phyloP scores from a whole-genome alignment of 1,140 invertebrate species.

The Atopsyche davidsoni region DNA sequence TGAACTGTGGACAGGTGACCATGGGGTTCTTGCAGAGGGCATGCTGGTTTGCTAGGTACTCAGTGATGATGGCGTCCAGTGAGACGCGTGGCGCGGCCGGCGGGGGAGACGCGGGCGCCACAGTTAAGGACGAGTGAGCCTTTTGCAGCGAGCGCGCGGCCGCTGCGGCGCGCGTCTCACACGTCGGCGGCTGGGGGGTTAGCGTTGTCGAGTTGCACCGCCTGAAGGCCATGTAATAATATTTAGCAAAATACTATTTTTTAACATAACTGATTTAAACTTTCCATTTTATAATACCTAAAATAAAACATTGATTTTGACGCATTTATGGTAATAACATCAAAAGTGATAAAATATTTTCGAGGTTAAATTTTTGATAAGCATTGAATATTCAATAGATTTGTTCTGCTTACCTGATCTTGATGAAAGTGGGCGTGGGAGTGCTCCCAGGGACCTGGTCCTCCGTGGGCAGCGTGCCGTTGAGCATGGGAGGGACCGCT shows the following conservation, averaged over 20 bases:
- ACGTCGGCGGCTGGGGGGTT: slow-evolving; percentile 4
- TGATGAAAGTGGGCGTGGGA: not conserved
- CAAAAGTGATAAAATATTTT: no score
- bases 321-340: no score
- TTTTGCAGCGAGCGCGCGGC: slow-evolving; percentile 60
- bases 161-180: slow-evolving; percentile 27
- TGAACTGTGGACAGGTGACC: slow-evolving; percentile 86
- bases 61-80: slow-evolving; percentile 88
- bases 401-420: slow-evolving; percentile 13
- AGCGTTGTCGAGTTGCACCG: slow-evolving; percentile 8
- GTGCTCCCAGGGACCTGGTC: not conserved
- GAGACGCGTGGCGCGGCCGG: slow-evolving; percentile 54
- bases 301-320: no score
- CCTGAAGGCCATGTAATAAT: no score
- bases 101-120: slow-evolving; percentile 22
- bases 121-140: slow-evolving; percentile 41
- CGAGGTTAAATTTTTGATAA: not conserved
- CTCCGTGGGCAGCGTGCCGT: slow-evolving; percentile 7
- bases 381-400: not conserved
- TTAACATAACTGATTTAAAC: no score
- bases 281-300: no score
- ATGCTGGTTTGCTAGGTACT: slow-evolving; percentile 93
- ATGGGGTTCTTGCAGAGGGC: slow-evolving; percentile 89
- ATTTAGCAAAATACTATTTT: no score
- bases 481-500: not conserved